Evolutionary conservation across 2,888 invertebrate species (phyloP).

Genomic region (Brachynemurus nebulosus): DNA sequence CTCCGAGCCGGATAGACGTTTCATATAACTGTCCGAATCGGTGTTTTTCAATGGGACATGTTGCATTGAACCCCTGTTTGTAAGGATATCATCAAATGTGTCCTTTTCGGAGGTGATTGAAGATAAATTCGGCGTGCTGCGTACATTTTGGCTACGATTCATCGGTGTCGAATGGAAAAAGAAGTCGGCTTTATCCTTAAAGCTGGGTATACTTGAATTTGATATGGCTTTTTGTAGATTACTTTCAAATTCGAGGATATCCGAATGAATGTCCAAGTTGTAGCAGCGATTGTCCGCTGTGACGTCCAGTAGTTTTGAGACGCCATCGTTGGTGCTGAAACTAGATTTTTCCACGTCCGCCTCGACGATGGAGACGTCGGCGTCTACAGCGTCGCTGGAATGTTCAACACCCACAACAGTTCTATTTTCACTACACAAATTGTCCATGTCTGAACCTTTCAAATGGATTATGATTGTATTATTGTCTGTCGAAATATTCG

Average conservation of each 20-base stretch:
- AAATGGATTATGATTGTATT: slow-evolving; percentile 1
- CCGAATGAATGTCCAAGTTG: slow-evolving; percentile 6
- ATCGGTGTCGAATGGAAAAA: slow-evolving; percentile 24
- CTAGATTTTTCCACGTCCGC: slow-evolving; percentile 3
- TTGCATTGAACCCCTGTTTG: slow-evolving; percentile 39
- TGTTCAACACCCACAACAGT: background rate
- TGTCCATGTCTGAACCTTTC: slow-evolving; percentile 1
- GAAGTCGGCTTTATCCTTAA: slow-evolving; percentile 19
- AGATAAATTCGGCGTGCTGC: slow-evolving; percentile 49
- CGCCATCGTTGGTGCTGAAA: slow-evolving; percentile 6
- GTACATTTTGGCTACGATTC: slow-evolving; percentile 27
- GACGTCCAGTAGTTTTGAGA: slow-evolving; percentile 6
- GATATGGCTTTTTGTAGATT: slow-evolving; percentile 30
- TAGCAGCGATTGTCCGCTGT: slow-evolving; percentile 1
- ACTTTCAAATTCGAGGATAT: slow-evolving; percentile 28
- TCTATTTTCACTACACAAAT: background rate
- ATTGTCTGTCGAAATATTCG: slow-evolving; percentile 1
- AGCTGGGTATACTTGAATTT: slow-evolving; percentile 27
- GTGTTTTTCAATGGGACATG: slow-evolving; percentile 41
- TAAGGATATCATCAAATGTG: slow-evolving; percentile 21
- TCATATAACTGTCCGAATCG: slow-evolving; percentile 29
- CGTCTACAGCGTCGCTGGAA: no score
- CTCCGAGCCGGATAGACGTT: slow-evolving; percentile 27
- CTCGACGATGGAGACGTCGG: no score
- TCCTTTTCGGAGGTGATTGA: slow-evolving; percentile 23